Conservation (phyloP, 1,140 invertebrate species). For the Campoletis sonorensis region DNA sequence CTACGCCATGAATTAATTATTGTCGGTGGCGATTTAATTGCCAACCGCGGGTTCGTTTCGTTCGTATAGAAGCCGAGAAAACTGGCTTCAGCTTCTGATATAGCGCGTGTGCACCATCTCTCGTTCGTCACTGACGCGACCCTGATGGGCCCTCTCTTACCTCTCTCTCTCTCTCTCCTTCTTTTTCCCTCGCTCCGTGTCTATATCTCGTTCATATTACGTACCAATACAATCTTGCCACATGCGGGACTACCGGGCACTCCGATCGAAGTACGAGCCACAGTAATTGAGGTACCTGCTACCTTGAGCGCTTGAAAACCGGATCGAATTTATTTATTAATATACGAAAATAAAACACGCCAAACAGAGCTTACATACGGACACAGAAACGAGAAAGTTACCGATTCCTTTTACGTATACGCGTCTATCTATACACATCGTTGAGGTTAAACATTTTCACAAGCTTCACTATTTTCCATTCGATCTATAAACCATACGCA, state of each 20-base stretch:
- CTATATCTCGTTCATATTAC: slow-evolving; percentile 27
- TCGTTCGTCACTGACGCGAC: slow-evolving; percentile 34
- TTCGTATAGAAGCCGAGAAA: slow-evolving; percentile 5
- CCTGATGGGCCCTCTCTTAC: slow-evolving; percentile 15
- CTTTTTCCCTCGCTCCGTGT: not conserved
- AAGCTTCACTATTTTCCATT: not conserved
- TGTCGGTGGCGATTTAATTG: slow-evolving; percentile 72
- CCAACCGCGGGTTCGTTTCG: slow-evolving; percentile 40
- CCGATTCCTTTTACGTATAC: not conserved
- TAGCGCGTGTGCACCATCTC: slow-evolving; percentile 22
- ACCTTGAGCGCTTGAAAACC: slow-evolving; percentile 37
- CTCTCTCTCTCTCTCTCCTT: slow-evolving; percentile 11
- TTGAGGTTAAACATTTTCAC: not conserved
- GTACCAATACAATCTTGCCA: not conserved
- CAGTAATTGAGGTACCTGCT: slow-evolving; percentile 43
- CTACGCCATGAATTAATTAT: slow-evolving; percentile 72
- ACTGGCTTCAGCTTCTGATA: slow-evolving; percentile 22
- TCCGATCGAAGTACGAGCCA: slow-evolving; percentile 2
- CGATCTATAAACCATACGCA: not conserved
- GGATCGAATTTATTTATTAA: slow-evolving; percentile 36
- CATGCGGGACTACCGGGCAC: slow-evolving; percentile 7
- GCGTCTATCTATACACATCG: not conserved
- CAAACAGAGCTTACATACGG: not conserved
- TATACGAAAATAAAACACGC: slow-evolving; percentile 29
- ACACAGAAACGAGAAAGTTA: slow-evolving; percentile 5